phyloP scores from a whole-genome alignment of 2,113 vertebrate genomes.

The Myiopsitta monachus region DNA sequence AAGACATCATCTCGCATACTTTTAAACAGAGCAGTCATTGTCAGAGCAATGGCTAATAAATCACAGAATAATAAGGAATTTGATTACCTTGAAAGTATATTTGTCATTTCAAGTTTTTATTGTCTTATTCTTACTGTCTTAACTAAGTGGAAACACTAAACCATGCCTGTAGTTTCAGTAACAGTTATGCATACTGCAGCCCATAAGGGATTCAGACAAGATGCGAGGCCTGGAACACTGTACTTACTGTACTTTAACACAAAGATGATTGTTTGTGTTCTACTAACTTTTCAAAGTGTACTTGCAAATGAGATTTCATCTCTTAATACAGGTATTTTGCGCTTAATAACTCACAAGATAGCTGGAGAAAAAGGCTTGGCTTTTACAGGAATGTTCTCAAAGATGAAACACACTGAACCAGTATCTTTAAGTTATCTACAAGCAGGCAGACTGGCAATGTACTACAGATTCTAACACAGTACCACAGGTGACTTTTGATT shows the following conservation, averaged over 20 bases:
- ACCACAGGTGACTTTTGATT: background rate
- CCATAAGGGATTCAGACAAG: background rate
- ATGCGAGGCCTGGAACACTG: background rate
- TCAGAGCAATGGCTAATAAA: conserved; percentile 55
- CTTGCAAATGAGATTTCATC: background rate
- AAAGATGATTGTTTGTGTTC: background rate
- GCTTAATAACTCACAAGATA: background rate
- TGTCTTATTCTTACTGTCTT: background rate
- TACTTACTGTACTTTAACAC: background rate
- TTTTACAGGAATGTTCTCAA: conserved; percentile 2
- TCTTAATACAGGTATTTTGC: background rate
- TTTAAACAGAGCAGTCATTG: conserved; percentile 61
- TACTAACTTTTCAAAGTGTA: background rate
- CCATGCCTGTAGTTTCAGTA: background rate
- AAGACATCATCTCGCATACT: conserved; percentile 37
- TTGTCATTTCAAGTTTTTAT: conserved; percentile 18
- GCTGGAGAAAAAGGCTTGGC: background rate
- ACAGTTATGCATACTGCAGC: background rate
- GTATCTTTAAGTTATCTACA: background rate
- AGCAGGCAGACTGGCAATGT: background rate
- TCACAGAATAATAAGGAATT: conserved; percentile 50
- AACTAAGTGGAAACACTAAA: background rate
- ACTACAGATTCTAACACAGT: background rate
- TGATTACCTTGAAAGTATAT: conserved; percentile 2
- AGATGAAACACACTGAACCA: background rate